Conservation (phyloP, 2,797 vertebrate genomes). For the Mus caroli region DNA sequence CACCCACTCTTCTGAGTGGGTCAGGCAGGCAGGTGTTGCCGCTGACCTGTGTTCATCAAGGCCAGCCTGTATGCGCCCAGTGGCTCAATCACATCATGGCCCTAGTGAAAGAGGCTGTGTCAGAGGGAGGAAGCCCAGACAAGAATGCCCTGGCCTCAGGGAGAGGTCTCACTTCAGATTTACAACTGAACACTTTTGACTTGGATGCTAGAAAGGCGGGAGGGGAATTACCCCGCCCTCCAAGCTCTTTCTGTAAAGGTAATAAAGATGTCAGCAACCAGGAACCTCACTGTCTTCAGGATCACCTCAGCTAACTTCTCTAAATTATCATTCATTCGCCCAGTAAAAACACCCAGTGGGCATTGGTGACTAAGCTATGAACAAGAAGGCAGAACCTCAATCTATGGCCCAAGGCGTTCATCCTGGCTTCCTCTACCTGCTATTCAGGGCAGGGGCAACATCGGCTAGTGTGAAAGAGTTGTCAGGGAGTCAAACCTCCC, state of each 20-base stretch:
- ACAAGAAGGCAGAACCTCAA: not conserved
- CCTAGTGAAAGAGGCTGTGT: not conserved
- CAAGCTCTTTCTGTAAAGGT: constrained; percentile 22
- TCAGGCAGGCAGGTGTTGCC: not conserved
- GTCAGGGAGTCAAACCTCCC: constrained; percentile 14
- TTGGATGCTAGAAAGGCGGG: not conserved
- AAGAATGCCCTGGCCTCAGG: constrained; percentile 1
- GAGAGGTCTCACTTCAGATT: constrained; percentile 49
- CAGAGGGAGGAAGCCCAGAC: not conserved
- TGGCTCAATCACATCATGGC: constrained; percentile 4
- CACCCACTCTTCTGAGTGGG: not conserved
- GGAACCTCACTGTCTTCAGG: constrained; percentile 23
- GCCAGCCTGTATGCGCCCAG: not conserved
- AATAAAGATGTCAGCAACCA: constrained; percentile 48
- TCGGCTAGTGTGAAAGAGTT: not conserved
- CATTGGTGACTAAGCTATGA: not conserved
- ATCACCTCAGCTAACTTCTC: constrained; percentile 55
- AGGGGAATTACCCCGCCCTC: not conserved
- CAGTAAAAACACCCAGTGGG: constrained; percentile 26
- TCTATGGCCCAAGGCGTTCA: not conserved
- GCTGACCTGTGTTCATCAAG: not conserved
- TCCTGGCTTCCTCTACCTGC: not conserved
- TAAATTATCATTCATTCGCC: constrained; percentile 5
- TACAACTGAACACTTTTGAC: constrained; percentile 33
- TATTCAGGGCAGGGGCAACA: not conserved